Conservation (phyloP, 2,797 vertebrate genomes). For the Denticeps clupeoides region DNA sequence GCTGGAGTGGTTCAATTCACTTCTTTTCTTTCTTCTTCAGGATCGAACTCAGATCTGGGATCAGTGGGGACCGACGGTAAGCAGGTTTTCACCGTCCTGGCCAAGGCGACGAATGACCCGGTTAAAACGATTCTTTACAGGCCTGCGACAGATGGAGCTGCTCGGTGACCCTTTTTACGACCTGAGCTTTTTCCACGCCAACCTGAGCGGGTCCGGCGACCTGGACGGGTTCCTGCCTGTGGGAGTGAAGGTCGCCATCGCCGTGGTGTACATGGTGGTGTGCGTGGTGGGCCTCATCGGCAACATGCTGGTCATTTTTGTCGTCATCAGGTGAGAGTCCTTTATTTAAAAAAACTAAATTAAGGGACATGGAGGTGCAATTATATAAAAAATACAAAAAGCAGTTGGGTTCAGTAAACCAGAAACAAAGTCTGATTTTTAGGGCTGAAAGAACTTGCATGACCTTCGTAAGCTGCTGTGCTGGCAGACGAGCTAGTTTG, state of each 20-base stretch:
- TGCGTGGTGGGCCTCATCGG: slow-evolving; percentile 73
- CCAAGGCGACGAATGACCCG: too few species aligned
- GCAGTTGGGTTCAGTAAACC: neutral
- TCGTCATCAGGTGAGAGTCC: slow-evolving; percentile 69
- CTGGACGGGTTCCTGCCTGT: slow-evolving; percentile 50
- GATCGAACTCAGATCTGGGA: too few species aligned
- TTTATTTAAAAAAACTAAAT: neutral
- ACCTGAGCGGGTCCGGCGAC: slow-evolving; percentile 55
- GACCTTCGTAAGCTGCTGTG: too few species aligned
- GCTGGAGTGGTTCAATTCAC: too few species aligned
- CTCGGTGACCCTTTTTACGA: slow-evolving; percentile 56
- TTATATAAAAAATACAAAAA: too few species aligned
- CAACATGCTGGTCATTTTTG: slow-evolving; percentile 78
- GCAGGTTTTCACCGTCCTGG: too few species aligned
- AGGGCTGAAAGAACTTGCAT: too few species aligned
- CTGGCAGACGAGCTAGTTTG: too few species aligned
- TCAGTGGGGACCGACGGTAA: too few species aligned
- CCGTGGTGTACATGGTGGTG: slow-evolving; percentile 71
- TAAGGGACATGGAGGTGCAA: too few species aligned
- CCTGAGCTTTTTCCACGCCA: slow-evolving; percentile 54
- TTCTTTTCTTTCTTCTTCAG: too few species aligned
- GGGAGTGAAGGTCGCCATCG: slow-evolving; percentile 69
- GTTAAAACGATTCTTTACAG: too few species aligned
- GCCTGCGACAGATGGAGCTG: slow-evolving; percentile 70
- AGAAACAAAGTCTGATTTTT: neutral